Base-by-base conservation (phyloP, 2,888 invertebrate species). In the Scaptomyza reducta region DNA sequence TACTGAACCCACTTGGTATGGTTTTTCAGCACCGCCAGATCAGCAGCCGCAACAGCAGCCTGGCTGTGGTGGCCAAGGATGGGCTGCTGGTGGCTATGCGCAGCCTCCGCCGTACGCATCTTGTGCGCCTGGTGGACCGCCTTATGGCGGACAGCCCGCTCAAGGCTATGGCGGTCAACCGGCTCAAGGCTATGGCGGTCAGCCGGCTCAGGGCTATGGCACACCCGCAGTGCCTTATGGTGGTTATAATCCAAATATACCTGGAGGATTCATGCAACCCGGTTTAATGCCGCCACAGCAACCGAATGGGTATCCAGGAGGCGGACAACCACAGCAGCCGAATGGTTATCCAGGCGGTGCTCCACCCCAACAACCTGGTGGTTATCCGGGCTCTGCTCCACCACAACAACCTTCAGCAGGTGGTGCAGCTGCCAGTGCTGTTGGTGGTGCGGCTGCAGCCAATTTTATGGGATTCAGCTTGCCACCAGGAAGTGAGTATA, bases 401-500 rank as follows among this genome's bases (percentile, higher is more conserved):
- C 67, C 65, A 25, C 76, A 74, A 35, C 83, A 75, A 25, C 78
- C 71, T 5, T 61, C 77, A 45, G 65, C 51, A 3, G 69, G 73
- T 58, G 62, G 59, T 38, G 16, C 72, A 41, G 67, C 70, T 18
- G 65, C 74, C 6, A 54, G 50, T 46, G 78, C 83, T 7, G 72
- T 65, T 6, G 83, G 79, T 22, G 69, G 73, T 44, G 56, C 73
- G 41, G 79, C 71, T 41, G 53, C 70, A 1, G 74, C 73, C 27
- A 86, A 81, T 54, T 87, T 81, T 16, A 89, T 90, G 90, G 91
- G 92, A 56, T 91, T 91, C 54, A 88, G 90, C 59, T 79, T 90
- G 74, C 90, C 89, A 13, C 90, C 91, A 54, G 86, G 91, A 89
- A 91, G 92, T 92, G 81, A 91, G 91, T 90, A 76, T 22, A 22